A percentile compares a stretch with the other conserved stretches of the same genome.
These are phyloP conservation scores for Oikopleura dioica DNA, from an alignment of 23 tunicate genomes.

Conservation along the genomic window DNA sequence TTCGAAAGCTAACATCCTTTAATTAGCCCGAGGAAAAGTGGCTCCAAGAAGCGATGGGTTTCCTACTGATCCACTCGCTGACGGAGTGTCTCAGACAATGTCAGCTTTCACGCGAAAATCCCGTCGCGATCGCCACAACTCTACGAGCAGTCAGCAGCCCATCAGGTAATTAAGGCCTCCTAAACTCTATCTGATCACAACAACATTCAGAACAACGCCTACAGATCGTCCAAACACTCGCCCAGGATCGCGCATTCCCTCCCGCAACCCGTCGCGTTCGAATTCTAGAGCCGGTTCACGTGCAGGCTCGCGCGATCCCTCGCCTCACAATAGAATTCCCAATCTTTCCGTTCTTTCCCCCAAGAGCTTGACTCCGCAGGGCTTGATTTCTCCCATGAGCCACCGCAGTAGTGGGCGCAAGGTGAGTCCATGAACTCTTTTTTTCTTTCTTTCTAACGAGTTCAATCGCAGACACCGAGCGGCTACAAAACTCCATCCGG, in stretches of 20 bases:
- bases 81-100: neutral
- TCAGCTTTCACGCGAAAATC: neutral
- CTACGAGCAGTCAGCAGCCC: too few species aligned
- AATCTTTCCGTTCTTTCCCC: neutral
- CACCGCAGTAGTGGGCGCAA: too few species aligned
- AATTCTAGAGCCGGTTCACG: constrained; percentile 10
- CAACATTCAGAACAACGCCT: constrained; percentile 2
- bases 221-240: constrained; percentile 16
- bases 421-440: too few species aligned
- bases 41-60: neutral
- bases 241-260: constrained; percentile 17
- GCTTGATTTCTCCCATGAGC: neutral
- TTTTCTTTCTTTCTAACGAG: too few species aligned
- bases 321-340: neutral
- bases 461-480: constrained; percentile 1
- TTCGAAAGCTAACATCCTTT: neutral
- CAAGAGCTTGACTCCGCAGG: neutral
- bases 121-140: neutral
- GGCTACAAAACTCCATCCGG: neutral
- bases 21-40: constrained; percentile 9
- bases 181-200: neutral
- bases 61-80: neutral
- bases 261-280: constrained; percentile 21
- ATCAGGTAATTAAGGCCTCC: neutral
- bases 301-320: constrained; percentile 7